Evolutionary conservation across 2,888 invertebrate genomes (phyloP).

Genomic region (Physocephala rufipes): DNA sequence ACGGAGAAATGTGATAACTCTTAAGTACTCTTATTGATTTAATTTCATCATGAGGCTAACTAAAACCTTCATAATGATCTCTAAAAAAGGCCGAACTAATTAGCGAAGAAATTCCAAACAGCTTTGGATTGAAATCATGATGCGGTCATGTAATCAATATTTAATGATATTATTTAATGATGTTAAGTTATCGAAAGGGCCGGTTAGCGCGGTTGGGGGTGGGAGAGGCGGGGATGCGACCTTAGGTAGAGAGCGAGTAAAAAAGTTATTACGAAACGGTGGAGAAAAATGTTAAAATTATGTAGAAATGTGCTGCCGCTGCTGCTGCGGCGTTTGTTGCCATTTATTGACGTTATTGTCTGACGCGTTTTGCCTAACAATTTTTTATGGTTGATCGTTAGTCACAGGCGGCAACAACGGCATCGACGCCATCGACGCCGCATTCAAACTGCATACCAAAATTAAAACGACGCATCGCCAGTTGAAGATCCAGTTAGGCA

Average conservation of each 20-base stretch:
- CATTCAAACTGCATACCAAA: background rate
- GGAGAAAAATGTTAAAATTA: background rate
- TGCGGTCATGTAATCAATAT: no score
- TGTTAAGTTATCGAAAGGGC: no score
- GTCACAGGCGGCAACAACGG: background rate
- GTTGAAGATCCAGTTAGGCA: background rate
- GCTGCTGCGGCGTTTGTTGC: constrained; percentile 11
- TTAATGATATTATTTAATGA: no score
- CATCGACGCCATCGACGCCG: background rate
- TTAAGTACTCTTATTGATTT: no score
- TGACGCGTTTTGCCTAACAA: constrained; percentile 28
- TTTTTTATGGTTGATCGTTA: background rate
- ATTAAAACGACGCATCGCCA: background rate
- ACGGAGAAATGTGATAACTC: no score
- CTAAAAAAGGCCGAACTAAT: no score
- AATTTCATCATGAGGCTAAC: no score
- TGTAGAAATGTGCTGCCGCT: constrained; percentile 13
- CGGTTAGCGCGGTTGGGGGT: no score
- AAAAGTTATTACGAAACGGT: background rate
- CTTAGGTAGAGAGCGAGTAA: background rate
- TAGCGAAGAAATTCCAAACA: no score
- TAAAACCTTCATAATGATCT: no score
- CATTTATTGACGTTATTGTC: background rate
- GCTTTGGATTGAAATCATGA: no score
- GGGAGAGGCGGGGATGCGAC: no score